phyloP scores from a whole-genome alignment of 2,797 vertebrate species.

The Chromis chromis region DNA sequence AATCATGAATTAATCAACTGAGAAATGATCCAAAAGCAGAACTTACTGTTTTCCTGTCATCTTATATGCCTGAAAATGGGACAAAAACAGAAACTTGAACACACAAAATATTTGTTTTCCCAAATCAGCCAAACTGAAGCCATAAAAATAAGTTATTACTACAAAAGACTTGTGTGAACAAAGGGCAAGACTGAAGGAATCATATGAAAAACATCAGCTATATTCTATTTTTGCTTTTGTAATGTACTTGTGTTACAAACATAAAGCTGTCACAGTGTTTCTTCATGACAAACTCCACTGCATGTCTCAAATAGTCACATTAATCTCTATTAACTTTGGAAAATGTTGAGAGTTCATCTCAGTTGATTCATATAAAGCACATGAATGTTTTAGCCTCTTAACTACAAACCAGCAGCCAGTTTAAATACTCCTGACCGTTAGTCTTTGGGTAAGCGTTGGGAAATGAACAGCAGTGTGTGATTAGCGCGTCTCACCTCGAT shows the following conservation, averaged over 20 bases:
- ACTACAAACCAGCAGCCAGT: no score
- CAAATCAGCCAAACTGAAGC: background rate
- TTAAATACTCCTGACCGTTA: no score
- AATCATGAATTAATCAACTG: background rate
- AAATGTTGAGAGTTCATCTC: background rate
- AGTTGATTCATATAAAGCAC: background rate
- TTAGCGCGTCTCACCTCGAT: constrained; percentile 70
- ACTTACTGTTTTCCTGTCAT: constrained; percentile 81
- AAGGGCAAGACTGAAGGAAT: background rate
- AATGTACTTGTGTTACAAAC: background rate
- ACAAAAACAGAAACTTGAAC: constrained; percentile 9
- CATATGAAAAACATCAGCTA: background rate
- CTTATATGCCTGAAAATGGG: constrained; percentile 73
- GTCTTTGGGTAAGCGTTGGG: no score
- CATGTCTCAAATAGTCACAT: background rate
- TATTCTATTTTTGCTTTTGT: no score
- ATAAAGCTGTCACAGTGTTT: background rate
- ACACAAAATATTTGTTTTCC: background rate
- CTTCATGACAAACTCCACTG: background rate
- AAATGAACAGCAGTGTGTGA: background rate
- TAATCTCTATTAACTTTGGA: no score
- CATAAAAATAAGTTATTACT: background rate
- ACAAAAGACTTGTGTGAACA: background rate
- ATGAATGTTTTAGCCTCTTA: background rate
- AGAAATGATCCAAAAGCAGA: background rate